Base-by-base conservation (phyloP, 2,888 invertebrate genomes). In the Orthosia cruda region DNA sequence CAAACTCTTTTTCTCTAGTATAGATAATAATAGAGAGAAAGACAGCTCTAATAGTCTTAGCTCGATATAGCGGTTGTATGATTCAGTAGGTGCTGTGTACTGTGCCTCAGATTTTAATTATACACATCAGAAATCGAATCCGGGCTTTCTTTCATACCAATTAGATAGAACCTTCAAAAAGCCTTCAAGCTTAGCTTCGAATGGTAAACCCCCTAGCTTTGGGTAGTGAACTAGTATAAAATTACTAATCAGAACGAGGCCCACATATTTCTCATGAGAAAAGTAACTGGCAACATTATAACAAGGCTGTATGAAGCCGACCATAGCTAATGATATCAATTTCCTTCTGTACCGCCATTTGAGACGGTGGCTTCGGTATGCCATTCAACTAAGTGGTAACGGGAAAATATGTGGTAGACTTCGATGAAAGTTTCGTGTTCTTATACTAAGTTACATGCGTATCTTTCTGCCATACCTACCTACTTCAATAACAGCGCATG, bases 321-420 rank as follows among this genome's bases (percentile, higher is more conserved):
- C 71, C 77, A 64, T 77, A 18, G 54, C 77, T 84, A 84, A 84
- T 67, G 84, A 70, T 83, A 83, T 84, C 84, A 84, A 84, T 81
- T 83, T 84, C 73, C 61, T 59, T 73, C 63, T 54, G 54, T 69
- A 70, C 62, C 77, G 59, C 77, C 58, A 80, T 65, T 80, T 74
- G 77, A 80, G 57, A 69, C 80, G 68, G 65, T 71, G 58, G 74
- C 74, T 64, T 70, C 58, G 62, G 55, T 69, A 45, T 57, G 50
- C 70, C 57, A 66, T 67, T 70, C 61, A 66, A 59, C 9, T 74
- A 54, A 59, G 54, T 57, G 49, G 62, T 61, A 77, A 77, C 62
- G 66, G 63, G 18, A 63, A 26, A 58, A 47, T 71, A 49, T 66
- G 62, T 45, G 62, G 70, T 66, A 55, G 61, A 63, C 50, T 16